Base-by-base conservation (phyloP, 1,140 invertebrate genomes). In the Phenacoccus solenopsis region DNA sequence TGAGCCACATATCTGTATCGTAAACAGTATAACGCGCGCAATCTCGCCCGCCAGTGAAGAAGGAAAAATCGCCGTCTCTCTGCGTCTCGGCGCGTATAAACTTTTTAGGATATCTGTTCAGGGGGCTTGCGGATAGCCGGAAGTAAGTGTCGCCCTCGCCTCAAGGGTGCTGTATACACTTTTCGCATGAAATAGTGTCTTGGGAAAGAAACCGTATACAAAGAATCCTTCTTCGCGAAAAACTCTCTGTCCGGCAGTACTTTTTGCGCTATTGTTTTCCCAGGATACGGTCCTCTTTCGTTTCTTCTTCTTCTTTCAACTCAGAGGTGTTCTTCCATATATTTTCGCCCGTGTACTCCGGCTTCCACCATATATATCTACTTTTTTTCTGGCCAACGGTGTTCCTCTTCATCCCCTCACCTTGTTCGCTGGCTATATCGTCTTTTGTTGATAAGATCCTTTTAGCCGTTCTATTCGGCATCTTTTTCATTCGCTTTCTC, bases 381-480 rank as follows among this genome's bases (percentile, higher is more conserved):
- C 16, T 5, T 64, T 24, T 20, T 64, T 64, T 27, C 59, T 64
- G 16, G 5, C 38, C 12, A n/a, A 49, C 38, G 38, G 38, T 49
- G 20, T 49, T 49, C 38, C 25, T 64, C n/a, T 38, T 38, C 32
- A 38, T 38, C 32, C 32, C n/a, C n/a, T 38, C 32, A 38, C 32
- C 9, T n/a, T n/a, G n/a, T 38, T 38, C 32, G 32, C 32, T 10
- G 32, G n/a, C 9, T n/a, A 10, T 64, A 25, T 64, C 21, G 59
- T 64, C 59, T 64, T 64, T 64, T 64, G 59, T 64, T 64, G 59
- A 64, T 64, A 64, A 64, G 59, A 64, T 64, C 59, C 59, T 64
- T 64, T 64, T 64, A 64, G 59, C 22, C 59, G 59, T 64, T 64
- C 25, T 64, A 25, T 22, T n/a, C 38, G 38, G 38, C 20, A 64